These are phyloP conservation scores for Agrochola litura DNA, from an alignment of 2,888 invertebrate species.

Conservation along the genomic window DNA sequence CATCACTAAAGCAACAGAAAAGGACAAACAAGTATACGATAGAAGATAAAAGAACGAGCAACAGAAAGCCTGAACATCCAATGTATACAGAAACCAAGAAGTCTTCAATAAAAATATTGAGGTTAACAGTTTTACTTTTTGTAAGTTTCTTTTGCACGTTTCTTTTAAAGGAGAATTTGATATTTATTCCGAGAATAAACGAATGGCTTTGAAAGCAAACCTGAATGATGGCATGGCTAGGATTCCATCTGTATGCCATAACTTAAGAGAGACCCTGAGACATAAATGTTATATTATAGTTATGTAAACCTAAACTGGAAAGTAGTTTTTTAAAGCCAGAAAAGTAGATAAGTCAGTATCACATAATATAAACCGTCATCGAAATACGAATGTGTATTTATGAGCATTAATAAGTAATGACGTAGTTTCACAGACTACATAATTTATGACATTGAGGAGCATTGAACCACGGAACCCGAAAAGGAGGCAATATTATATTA, in stretches of 20 bases:
- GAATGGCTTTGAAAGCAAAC: not conserved
- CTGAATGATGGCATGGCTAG: not conserved
- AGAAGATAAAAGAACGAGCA: not conserved
- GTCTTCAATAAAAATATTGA: slow-evolving; percentile 20
- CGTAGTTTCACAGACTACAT: not conserved
- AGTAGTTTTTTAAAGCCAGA: not conserved
- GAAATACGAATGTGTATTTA: not conserved
- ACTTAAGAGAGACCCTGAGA: not conserved
- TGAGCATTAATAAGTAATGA: slow-evolving; percentile 11
- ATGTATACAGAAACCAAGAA: not conserved
- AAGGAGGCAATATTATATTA: slow-evolving; percentile 32
- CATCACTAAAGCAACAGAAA: not conserved
- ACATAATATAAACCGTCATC: not conserved
- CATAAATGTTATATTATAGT: not conserved
- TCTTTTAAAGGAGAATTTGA: not conserved
- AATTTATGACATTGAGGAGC: slow-evolving; percentile 21
- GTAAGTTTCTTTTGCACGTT: not conserved
- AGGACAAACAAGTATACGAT: not conserved
- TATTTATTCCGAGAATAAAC: slow-evolving; percentile 19
- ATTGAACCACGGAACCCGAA: slow-evolving; percentile 50
- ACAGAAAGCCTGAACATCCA: not conserved
- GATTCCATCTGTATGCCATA: slow-evolving; percentile 3
- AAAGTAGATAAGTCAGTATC: not conserved
- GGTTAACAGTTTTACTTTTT: slow-evolving; percentile 7
- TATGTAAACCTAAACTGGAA: not conserved